A percentile compares a stretch with the other conserved stretches of the same genome.
phyloP scores from a whole-genome alignment of 2,888 invertebrate genomes.

The Eristalis intricaria region DNA sequence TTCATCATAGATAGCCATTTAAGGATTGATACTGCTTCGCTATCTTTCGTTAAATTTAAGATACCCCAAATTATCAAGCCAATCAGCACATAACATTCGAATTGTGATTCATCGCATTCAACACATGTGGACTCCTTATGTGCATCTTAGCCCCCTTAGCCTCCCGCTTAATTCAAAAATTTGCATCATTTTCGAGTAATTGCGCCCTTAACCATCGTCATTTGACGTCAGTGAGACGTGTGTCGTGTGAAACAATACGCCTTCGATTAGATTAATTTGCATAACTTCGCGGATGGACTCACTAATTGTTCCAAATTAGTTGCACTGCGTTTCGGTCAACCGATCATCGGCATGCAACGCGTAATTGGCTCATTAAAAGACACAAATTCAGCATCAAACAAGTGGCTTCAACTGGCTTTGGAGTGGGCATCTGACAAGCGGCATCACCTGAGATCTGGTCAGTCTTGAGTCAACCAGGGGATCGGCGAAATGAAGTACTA shows the following conservation, averaged over 20 bases:
- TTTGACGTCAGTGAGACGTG: neutral
- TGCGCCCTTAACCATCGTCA: neutral
- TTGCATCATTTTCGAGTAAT: neutral
- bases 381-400: neutral
- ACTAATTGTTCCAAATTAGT: neutral
- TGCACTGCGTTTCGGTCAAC: neutral
- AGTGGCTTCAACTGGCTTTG: neutral
- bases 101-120: too few relatives aligned
- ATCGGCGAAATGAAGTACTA: slow-evolving; percentile 17
- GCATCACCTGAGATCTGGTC: neutral
- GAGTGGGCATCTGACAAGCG: neutral
- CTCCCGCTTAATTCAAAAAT: neutral
- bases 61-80: too few relatives aligned
- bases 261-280: neutral
- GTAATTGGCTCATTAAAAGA: neutral
- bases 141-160: too few relatives aligned
- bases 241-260: neutral
- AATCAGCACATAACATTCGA: too few relatives aligned
- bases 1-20: too few relatives aligned
- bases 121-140: too few relatives aligned
- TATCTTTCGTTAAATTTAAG: too few relatives aligned
- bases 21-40: too few relatives aligned
- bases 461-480: neutral
- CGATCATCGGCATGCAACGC: neutral
- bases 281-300: neutral